Evolutionary conservation across 2,888 invertebrate species (phyloP), one percentile per base, ranked within the genome.

Genomic region (Rotaria socialis): DNA sequence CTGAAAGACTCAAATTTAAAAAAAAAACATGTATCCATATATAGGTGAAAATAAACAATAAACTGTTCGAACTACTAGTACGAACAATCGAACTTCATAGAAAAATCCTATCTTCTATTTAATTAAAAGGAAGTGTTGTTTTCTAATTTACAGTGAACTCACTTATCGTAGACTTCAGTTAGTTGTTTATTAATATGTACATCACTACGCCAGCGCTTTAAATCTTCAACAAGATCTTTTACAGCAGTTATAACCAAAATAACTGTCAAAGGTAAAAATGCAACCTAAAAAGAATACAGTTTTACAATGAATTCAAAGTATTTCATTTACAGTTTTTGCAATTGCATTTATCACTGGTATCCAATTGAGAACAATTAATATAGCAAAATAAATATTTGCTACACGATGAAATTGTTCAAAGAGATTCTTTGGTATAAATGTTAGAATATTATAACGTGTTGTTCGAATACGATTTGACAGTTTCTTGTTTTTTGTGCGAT

Each of bases 361-460:
- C 96, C 96, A 97, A 92, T 97, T 97, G 88, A 97, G 93, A 89
- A 96, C 92, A 89, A 97, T 96, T 91, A 98, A 97, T 91, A 96
- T 95, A 90, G 97, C 94, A 92, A 98, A 98, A 93, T 97, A 98
- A 90, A 98, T 93, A 93, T 98, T 98, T 88, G 97, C 97, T 90
- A 96, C 95, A 88, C 97, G 94, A 92, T 97, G 97, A 92, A 97
- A 97, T 92, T 98, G 97, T 92, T 97, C 97, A 74, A 74, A 74
- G 22, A 74, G 22, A 74, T 74, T 74, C 41, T 74, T 74, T 41
- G 74, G 74, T 41, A 91, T 97, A 94, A 88, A 98, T 22, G 74
- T 74, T 22, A 74, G 22, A 41, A 74, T 22, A 74, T 74, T 74
- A 41, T 74, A 74, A 41, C 74, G 74, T 74, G 74, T 74, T 41